Percentiles rank a stretch among this genome's conserved stretches.
These are phyloP conservation scores for Dilophus febrilis DNA, from an alignment of 2,888 invertebrate genomes.

Conservation along the genomic window DNA sequence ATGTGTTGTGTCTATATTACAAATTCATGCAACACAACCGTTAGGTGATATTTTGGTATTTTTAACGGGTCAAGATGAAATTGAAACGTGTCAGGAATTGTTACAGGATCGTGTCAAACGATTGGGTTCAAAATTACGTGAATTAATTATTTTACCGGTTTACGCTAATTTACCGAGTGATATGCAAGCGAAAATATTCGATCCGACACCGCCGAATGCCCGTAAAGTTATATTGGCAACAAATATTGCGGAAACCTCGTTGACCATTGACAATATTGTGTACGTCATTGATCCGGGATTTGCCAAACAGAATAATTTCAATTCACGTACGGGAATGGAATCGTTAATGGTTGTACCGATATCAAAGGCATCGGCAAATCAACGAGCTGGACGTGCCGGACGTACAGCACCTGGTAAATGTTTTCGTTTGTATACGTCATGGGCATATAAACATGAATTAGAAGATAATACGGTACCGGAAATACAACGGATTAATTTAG, in stretches of 20 bases:
- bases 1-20: constrained; percentile 89
- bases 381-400: constrained; percentile 90
- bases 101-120: constrained; percentile 79
- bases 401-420: constrained; percentile 95
- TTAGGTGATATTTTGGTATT: constrained; percentile 92
- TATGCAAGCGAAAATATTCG: constrained; percentile 97
- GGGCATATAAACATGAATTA: constrained; percentile 96
- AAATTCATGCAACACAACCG: constrained; percentile 96
- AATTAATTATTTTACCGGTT: constrained; percentile 84
- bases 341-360: constrained; percentile 97
- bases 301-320: constrained; percentile 96
- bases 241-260: constrained; percentile 96
- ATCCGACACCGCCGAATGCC: constrained; percentile 90
- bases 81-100: constrained; percentile 78
- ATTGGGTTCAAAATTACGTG: constrained; percentile 83
- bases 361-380: constrained; percentile 95
- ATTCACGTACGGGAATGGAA: constrained; percentile 96
- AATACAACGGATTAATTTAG: constrained; percentile 92
- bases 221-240: constrained; percentile 95
- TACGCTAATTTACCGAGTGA: constrained; percentile 98
- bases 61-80: constrained; percentile 84
- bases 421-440: constrained; percentile 93
- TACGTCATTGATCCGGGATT: constrained; percentile 99
- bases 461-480: constrained; percentile 98
- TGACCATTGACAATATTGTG: constrained; percentile 96